phyloP scores from a whole-genome alignment of 2,797 vertebrate species.

The Prionace glauca region DNA sequence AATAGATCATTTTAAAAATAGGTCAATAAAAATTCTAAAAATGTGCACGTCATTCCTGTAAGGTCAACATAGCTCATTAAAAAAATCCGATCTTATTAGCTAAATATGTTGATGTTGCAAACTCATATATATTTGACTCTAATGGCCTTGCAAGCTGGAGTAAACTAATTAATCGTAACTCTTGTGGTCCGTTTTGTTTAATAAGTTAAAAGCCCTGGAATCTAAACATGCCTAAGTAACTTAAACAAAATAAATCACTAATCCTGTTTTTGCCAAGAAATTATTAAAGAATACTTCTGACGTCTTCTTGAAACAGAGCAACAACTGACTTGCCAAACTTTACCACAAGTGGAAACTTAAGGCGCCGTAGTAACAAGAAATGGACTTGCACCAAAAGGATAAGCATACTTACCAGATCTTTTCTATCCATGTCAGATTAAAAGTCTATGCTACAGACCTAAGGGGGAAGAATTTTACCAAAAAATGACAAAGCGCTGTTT shows the following conservation, averaged over 20 bases:
- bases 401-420: background rate
- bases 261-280: slow-evolving; percentile 17
- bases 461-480: too few species aligned
- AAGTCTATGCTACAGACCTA: too few species aligned
- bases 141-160: background rate
- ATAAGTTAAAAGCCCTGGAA: background rate
- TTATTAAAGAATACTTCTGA: background rate
- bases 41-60: background rate
- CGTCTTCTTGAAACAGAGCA: background rate
- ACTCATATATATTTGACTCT: background rate
- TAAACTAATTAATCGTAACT: slow-evolving; percentile 15
- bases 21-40: background rate
- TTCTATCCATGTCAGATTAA: background rate
- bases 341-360: background rate
- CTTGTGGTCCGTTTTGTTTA: background rate
- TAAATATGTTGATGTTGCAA: background rate
- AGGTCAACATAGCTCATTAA: background rate
- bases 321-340: background rate
- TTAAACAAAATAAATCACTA: slow-evolving; percentile 8
- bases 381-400: background rate
- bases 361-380: background rate
- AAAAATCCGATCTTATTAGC: background rate
- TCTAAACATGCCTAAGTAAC: slow-evolving; percentile 23
- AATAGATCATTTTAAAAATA: background rate
- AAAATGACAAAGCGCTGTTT: too few species aligned